phyloP scores from a whole-genome alignment of 2,797 vertebrate genomes.

The Melanotaenia nigrans region DNA sequence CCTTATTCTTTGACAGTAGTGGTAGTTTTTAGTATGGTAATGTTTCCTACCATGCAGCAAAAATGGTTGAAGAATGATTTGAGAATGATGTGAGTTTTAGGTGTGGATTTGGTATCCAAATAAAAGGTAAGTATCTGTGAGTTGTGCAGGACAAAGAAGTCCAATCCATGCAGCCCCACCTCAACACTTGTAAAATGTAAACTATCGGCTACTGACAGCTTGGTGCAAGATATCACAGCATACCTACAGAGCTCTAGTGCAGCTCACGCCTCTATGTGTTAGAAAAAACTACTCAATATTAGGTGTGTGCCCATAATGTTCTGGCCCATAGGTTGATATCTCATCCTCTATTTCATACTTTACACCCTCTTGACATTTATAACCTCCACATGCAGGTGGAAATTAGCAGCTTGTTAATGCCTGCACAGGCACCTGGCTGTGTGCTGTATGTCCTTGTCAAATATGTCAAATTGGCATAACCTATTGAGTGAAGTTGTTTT shows the following conservation, averaged over 20 bases:
- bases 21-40: no score
- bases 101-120: background rate
- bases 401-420: no score
- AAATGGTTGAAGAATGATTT: background rate
- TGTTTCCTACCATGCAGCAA: background rate
- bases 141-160: background rate
- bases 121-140: background rate
- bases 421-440: no score
- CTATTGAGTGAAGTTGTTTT: constrained; percentile 40
- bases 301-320: background rate
- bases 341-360: background rate
- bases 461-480: constrained; percentile 24
- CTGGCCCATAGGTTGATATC: background rate
- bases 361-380: background rate
- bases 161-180: background rate
- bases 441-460: no score
- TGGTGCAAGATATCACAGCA: constrained; percentile 2
- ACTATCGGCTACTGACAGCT: background rate
- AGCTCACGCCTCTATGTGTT: background rate
- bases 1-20: no score
- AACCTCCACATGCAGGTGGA: background rate
- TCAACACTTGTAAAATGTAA: background rate
- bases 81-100: background rate
- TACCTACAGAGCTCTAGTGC: background rate
- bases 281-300: background rate